Evolutionary conservation across 2,888 invertebrate species (phyloP).

Genomic region (Bembecia ichneumoniformis): DNA sequence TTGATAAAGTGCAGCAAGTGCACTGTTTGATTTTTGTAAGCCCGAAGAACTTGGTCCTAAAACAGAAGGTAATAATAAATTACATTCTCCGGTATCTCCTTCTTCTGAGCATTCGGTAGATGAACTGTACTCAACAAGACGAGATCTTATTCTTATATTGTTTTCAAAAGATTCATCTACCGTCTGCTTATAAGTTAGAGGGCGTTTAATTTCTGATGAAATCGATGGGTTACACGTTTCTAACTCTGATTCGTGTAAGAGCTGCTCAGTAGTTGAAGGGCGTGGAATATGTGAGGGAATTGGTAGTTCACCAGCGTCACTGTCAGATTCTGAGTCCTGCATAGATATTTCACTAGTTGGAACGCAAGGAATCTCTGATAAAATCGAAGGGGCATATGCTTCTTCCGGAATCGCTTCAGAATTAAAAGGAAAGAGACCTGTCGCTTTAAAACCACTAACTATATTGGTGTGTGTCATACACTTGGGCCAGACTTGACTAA

Average conservation of each 20-base stretch:
- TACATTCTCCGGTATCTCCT: neutral
- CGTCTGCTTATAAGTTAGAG: too few species aligned
- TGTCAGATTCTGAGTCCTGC: neutral
- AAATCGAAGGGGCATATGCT: constrained; percentile 6
- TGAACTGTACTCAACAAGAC: neutral
- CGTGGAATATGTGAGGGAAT: neutral
- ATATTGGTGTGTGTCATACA: constrained; percentile 8
- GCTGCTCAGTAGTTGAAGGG: too few species aligned
- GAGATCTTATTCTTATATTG: neutral
- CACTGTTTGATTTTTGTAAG: neutral
- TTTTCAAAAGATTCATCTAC: neutral
- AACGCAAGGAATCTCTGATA: constrained; percentile 1
- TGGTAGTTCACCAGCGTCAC: neutral
- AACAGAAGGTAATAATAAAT: neutral
- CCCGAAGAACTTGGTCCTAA: neutral
- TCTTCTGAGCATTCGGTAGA: neutral
- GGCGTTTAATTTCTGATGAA: too few species aligned
- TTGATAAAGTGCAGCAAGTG: neutral
- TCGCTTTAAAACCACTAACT: constrained; percentile 6
- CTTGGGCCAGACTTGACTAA: constrained; percentile 5
- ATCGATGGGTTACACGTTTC: too few species aligned
- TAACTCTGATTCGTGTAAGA: too few species aligned
- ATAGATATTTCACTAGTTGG: neutral
- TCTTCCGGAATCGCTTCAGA: constrained; percentile 7
- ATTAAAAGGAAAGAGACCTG: constrained; percentile 7